Conservation (phyloP, 2,797 vertebrate genomes). For the Clarias laeviceps region DNA sequence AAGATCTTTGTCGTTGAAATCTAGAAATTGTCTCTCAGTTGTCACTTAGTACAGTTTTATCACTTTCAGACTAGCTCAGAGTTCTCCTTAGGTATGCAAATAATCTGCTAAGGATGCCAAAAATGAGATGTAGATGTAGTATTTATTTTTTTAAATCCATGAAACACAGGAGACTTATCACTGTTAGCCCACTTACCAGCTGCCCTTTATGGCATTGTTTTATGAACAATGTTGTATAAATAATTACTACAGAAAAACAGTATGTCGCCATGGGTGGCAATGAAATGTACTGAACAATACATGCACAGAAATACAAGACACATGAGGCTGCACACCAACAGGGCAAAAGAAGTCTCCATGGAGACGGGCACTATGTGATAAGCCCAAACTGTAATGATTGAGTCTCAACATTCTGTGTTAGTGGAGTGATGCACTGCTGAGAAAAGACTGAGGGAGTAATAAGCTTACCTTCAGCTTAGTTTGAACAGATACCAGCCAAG, state of each 20-base stretch:
- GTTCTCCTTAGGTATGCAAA: neutral
- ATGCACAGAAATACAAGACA: conserved; percentile 15
- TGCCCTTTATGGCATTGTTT: neutral
- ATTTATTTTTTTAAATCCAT: neutral
- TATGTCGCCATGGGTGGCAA: neutral
- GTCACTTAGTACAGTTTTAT: neutral
- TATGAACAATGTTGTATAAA: neutral
- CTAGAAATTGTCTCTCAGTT: neutral
- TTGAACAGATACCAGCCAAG: neutral
- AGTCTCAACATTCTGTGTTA: conserved; percentile 17
- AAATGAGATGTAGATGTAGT: neutral
- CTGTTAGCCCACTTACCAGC: neutral
- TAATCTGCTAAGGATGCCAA: neutral
- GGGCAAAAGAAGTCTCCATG: conserved; percentile 47
- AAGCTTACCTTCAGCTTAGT: neutral
- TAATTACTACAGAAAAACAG: neutral
- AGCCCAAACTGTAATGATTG: conserved; percentile 31
- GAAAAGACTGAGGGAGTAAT: neutral
- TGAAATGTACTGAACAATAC: neutral
- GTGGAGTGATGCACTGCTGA: conserved; percentile 15
- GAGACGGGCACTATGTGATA: conserved; percentile 41
- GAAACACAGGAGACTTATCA: neutral
- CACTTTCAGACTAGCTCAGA: neutral
- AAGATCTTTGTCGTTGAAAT: neutral
- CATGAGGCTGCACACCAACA: conserved; percentile 29